Evolutionary conservation across 2,888 invertebrate genomes (phyloP).

Genomic region (Synergus japonicus): DNA sequence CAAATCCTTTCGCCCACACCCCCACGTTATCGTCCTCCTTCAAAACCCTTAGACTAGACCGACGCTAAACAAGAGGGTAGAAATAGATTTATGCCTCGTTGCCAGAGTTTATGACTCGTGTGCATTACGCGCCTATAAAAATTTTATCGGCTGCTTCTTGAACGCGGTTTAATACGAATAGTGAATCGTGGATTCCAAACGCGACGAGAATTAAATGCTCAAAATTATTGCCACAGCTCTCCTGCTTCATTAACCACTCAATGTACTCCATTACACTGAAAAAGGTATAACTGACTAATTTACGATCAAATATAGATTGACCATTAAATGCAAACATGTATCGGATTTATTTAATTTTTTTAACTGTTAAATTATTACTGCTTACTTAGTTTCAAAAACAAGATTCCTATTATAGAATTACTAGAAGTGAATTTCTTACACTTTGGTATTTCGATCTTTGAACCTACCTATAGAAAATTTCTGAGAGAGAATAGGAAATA

Average conservation of each 20-base stretch:
- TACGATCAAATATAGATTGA: slow-evolving; percentile 28
- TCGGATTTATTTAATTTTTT: neutral
- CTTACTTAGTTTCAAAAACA: too few relatives aligned
- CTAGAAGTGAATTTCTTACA: neutral
- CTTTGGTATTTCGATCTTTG: neutral
- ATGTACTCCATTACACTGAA: slow-evolving; percentile 34
- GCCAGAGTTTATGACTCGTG: slow-evolving; percentile 59
- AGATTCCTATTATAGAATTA: neutral
- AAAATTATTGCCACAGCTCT: slow-evolving; percentile 32
- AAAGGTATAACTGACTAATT: slow-evolving; percentile 27
- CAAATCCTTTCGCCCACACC: slow-evolving; percentile 51
- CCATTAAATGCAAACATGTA: slow-evolving; percentile 14
- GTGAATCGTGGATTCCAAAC: slow-evolving; percentile 32
- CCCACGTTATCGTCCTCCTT: slow-evolving; percentile 80
- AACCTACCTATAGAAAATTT: neutral
- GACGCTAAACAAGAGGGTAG: slow-evolving; percentile 72
- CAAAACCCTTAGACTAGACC: slow-evolving; percentile 56
- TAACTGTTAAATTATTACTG: neutral
- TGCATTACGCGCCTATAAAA: slow-evolving; percentile 57
- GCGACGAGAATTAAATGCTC: slow-evolving; percentile 37
- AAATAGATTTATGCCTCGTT: slow-evolving; percentile 71
- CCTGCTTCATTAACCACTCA: slow-evolving; percentile 38
- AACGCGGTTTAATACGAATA: slow-evolving; percentile 37
- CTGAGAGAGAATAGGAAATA: neutral
- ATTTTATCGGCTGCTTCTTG: slow-evolving; percentile 58